Percentiles rank a stretch among this genome's conserved stretches.
Conservation (phyloP, 2,113 vertebrate genomes). For the Urocynchramus pylzowi region DNA sequence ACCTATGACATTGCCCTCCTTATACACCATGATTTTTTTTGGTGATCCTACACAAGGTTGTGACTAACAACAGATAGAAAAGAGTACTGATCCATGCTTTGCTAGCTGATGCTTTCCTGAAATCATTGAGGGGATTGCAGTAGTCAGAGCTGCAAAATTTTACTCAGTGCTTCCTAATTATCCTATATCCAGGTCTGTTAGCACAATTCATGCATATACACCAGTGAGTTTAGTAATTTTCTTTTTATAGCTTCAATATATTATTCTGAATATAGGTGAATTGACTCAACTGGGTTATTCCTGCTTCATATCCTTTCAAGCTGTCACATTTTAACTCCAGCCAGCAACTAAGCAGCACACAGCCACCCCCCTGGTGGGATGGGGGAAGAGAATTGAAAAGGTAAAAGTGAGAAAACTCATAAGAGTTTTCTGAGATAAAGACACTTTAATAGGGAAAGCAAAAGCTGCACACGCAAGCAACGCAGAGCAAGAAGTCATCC, state of each 20-base stretch:
- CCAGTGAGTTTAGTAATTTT: constrained; percentile 24
- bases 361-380: not conserved
- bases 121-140: not conserved
- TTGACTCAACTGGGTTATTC: constrained; percentile 18
- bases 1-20: not conserved
- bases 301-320: not conserved
- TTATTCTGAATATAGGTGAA: constrained; percentile 16
- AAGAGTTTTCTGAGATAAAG: not conserved
- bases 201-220: not conserved
- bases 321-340: not conserved
- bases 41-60: not conserved
- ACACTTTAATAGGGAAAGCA: not conserved
- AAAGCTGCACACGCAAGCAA: not conserved
- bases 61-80: not conserved
- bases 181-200: not conserved
- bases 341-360: not conserved
- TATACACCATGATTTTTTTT: not conserved
- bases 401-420: not conserved
- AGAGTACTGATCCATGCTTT: not conserved
- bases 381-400: not conserved
- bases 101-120: not conserved
- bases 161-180: not conserved
- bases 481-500: not conserved
- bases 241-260: constrained; percentile 19
- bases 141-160: not conserved